Percentiles rank a stretch among this genome's conserved stretches.
phyloP scores from a whole-genome alignment of 2,113 vertebrate species.

The Tympanuchus pallidicinctus region DNA sequence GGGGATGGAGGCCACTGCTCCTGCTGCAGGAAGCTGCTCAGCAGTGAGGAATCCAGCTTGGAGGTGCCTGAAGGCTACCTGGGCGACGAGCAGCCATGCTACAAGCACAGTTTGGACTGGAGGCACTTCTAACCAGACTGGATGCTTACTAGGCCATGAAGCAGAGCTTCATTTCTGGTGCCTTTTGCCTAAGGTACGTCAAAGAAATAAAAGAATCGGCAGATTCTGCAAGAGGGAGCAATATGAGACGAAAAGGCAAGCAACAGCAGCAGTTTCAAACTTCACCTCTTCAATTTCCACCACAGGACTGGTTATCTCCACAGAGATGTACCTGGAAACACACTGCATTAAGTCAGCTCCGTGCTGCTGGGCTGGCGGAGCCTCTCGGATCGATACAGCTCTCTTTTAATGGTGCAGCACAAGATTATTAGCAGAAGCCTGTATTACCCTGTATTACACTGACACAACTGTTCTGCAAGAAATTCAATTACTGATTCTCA shows the following conservation, averaged over 20 bases:
- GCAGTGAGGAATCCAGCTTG: neutral
- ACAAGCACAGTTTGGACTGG: neutral
- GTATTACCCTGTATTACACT: neutral
- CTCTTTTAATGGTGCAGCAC: neutral
- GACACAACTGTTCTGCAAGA: constrained; percentile 18
- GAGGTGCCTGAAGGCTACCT: accelerated
- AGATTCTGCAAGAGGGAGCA: neutral
- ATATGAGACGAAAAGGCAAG: neutral
- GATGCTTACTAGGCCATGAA: neutral
- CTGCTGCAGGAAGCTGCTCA: neutral
- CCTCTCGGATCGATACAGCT: neutral
- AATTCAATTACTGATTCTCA: neutral
- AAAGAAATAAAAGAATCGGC: neutral
- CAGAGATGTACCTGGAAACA: neutral
- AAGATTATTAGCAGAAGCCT: neutral
- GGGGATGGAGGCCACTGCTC: neutral
- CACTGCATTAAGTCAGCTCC: accelerated
- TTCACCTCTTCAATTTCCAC: neutral
- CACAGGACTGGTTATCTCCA: neutral
- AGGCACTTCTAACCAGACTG: neutral
- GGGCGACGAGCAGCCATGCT: neutral
- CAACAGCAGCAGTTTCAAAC: neutral
- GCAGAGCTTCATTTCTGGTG: neutral
- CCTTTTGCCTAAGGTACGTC: neutral
- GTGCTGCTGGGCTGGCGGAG: neutral